phyloP scores from a whole-genome alignment of 2,113 vertebrate species.

The Beaufortia kweichowensis region DNA sequence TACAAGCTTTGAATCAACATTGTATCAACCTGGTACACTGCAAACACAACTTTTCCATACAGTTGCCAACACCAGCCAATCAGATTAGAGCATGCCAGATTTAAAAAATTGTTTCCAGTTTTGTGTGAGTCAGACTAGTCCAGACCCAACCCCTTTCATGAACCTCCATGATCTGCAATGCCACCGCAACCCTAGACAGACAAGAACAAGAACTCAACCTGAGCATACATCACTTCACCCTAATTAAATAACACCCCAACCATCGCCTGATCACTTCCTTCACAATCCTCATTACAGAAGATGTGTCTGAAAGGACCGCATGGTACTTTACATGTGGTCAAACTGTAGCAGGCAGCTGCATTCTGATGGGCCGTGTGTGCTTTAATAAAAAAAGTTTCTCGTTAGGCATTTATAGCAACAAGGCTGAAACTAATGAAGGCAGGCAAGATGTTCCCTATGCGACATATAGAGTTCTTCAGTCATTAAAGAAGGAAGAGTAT shows the following conservation, averaged over 20 bases:
- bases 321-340: constrained; percentile 22
- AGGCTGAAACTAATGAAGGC: constrained; percentile 22
- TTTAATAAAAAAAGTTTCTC: constrained; percentile 24
- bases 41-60: no score
- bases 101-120: not conserved
- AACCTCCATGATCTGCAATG: not conserved
- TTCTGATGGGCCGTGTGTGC: not conserved
- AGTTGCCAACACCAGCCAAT: no score
- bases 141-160: not conserved
- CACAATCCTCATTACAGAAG: constrained; percentile 6
- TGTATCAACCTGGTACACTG: no score
- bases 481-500: constrained; percentile 25
- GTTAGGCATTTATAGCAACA: constrained; percentile 28
- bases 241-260: not conserved
- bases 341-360: constrained; percentile 4
- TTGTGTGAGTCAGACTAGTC: not conserved
- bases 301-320: not conserved
- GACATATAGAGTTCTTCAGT: constrained; percentile 25
- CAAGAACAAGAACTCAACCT: not conserved
- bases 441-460: constrained; percentile 3
- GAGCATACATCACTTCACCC: constrained; percentile 1
- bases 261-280: not conserved
- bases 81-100: not conserved
- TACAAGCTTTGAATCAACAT: no score
- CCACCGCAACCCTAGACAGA: not conserved